Evolutionary conservation across 1,140 invertebrate genomes (phyloP), one percentile per base, ranked within the genome.

Genomic region (Elysia chlorotica): DNA sequence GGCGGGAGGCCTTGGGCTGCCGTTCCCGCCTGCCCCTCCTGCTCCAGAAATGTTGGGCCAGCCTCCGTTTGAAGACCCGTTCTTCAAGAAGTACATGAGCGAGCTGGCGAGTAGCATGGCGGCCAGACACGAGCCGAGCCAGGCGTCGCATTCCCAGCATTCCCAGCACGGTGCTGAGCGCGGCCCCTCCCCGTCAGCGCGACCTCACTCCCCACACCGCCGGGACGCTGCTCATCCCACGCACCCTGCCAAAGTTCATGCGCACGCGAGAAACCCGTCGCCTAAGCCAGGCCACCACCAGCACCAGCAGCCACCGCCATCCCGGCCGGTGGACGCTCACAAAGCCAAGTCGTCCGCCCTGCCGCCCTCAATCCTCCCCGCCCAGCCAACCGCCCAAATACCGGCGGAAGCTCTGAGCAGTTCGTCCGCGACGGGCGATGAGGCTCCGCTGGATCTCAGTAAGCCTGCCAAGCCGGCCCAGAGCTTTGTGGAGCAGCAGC

Each of bases 21-120:
- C 48, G 41, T 38, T 71, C 1, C 69, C 69, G 3, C 63, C 53
- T 59, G 36, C 57, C 30, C n/a, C 33, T 14, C 59, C 69, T 25
- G 25, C 57, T 23, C 1, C 59, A 30, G 69, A 71, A 4, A 6
- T 71, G 37, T 28, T 71, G 19, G 36, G 57, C 23, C 69, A 71
- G 17, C 57, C 69, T 41, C 63, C 69, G 2, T 71, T 71, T 88
- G 94, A 96, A 85, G 95, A 96, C 80, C 95, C 94, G 31, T 93
- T 96, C 91, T 93, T 96, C 91, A 95, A 96, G 84, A 91, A 94
- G 79, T 96, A 95, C 85, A 92, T 96, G 67, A 94, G 91, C 82
- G 83, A 86, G 37, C 73, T 86, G 33, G 81, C 81, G 74, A 75
- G 78, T 17, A 77, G 69, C 17, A 63, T 69, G 67, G 19, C 59